These are phyloP conservation scores for Temnopleurus reevesii DNA, from an alignment of 53 echinoderm and acorn worm genomes.

Conservation along the genomic window DNA sequence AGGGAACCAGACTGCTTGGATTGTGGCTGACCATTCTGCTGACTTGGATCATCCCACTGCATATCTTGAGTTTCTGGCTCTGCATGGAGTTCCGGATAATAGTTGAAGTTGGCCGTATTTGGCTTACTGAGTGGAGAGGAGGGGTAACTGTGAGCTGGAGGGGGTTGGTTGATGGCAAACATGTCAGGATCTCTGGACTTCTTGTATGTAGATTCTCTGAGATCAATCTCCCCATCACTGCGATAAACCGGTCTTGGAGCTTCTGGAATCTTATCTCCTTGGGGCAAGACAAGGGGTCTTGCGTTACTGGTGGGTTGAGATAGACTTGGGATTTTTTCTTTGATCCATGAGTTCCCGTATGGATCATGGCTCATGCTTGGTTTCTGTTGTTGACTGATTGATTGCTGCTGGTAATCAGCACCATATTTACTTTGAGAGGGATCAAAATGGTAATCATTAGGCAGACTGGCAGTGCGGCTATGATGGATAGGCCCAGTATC, in stretches of 20 bases:
- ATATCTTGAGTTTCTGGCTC: not conserved
- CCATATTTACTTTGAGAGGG: not conserved
- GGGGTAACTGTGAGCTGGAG: not conserved
- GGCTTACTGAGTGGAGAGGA: not conserved
- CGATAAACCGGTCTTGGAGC: conserved; percentile 57
- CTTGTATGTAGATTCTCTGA: conserved; percentile 53
- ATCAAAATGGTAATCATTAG: not conserved
- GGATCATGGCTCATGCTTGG: not conserved
- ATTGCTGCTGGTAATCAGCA: not conserved
- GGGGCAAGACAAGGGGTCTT: conserved; percentile 22
- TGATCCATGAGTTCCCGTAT: conserved; percentile 27
- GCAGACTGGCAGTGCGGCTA: not conserved
- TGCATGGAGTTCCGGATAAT: conserved; percentile 19
- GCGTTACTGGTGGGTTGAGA: conserved; percentile 12
- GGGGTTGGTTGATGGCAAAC: not conserved
- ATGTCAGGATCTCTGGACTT: conserved; percentile 18
- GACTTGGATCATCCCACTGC: conserved; percentile 22
- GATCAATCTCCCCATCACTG: conserved; percentile 70
- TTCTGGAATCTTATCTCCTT: not conserved
- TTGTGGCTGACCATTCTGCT: not conserved
- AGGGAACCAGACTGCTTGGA: conserved; percentile 25
- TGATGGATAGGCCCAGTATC: not conserved
- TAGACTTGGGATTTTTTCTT: not conserved
- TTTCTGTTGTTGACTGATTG: not conserved
- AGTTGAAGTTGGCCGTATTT: conserved; percentile 11